phyloP scores from a whole-genome alignment of 2,113 vertebrate species.

The Pogonocichla stellata region DNA sequence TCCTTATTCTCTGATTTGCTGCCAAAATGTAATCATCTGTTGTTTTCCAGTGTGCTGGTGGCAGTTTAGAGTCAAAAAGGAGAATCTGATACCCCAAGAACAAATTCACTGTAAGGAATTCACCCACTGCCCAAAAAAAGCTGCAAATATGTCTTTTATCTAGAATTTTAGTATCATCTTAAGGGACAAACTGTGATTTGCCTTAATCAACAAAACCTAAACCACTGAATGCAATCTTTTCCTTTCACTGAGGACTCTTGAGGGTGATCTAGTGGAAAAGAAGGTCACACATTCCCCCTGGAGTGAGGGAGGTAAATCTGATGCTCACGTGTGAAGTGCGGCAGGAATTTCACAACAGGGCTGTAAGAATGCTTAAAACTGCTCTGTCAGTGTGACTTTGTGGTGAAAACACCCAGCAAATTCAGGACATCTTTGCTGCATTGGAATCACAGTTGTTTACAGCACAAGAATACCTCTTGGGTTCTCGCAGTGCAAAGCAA shows the following conservation, averaged over 20 bases:
- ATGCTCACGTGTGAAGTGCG: neutral
- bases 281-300: neutral
- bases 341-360: slow-evolving; percentile 13
- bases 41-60: neutral
- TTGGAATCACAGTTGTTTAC: slow-evolving; percentile 22
- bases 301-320: neutral
- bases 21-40: neutral
- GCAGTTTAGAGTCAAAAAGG: neutral
- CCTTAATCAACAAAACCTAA: neutral
- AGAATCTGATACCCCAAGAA: neutral
- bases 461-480: neutral
- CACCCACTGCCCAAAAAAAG: neutral
- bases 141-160: neutral
- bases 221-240: neutral
- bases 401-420: neutral
- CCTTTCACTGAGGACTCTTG: neutral
- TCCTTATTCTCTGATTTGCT: neutral
- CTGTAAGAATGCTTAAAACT: neutral
- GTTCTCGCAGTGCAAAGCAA: neutral
- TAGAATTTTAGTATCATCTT: neutral
- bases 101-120: neutral
- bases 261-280: neutral
- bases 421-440: neutral
- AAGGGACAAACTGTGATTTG: neutral
- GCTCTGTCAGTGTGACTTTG: neutral